Base-by-base conservation (phyloP, 2,888 invertebrate genomes). In the Steinernema scapterisci region DNA sequence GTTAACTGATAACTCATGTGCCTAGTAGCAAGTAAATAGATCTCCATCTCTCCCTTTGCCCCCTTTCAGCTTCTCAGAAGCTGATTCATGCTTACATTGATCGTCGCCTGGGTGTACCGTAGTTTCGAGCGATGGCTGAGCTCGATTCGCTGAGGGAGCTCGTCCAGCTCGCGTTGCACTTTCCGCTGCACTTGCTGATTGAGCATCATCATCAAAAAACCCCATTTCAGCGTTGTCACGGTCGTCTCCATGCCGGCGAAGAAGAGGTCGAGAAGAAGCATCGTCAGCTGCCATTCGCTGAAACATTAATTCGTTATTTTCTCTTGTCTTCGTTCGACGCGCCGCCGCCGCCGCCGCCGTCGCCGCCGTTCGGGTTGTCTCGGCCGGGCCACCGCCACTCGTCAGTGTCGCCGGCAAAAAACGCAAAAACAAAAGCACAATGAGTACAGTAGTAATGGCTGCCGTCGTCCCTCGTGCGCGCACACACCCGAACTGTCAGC, bases 241-340 rank as follows among this genome's bases (percentile, higher is more conserved):
- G 87, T 86, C 1, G 86, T 86, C 73, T 86, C 86, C 82, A 82
- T 85, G 38, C 86, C 86, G 43, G 86, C 86, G 56, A 85, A 85
- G 78, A 86, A 87, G 19, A 87, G 78, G 75, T 87, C 87, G 7
- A 87, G 79, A 11, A 87, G 78, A 1, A 87, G 80, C 85, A 87
- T 87, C 74, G 80, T 80, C 44, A 86, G 79, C 72, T 86, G 86
- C 77, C 80, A 80, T 19, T 87, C 84, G 70, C 86, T 86, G 75
- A 38, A 83, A 81, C n/a, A 25, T 54, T 78, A 80, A 2, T 73
- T 73, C 25, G 75, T 52, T 48, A 27, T 71, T 71, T 21, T 46
- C n/a, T 71, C n/a, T 43, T 38, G 63, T 63, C 31, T 54, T 19
- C 54, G 63, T 16, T 54, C 45, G 45, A 11, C 45, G 7, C 45